phyloP scores from a whole-genome alignment of 2,797 vertebrate species.

The Acrocephalus scirpaceus region DNA sequence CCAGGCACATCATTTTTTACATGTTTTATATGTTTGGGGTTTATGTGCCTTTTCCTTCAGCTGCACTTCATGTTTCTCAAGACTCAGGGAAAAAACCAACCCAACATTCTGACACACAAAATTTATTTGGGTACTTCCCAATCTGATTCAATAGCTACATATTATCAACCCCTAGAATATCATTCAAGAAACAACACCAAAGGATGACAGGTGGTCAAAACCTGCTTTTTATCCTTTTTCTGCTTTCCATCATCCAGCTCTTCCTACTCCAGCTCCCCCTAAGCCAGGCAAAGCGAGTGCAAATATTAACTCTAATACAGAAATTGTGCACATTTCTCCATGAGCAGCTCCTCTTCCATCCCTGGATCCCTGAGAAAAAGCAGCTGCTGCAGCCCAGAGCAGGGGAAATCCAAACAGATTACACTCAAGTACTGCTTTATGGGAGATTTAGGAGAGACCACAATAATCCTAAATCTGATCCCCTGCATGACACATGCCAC shows the following conservation, averaged over 20 bases:
- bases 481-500: not conserved
- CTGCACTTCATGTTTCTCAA: not conserved
- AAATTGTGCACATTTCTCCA: not conserved
- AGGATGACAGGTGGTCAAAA: not conserved
- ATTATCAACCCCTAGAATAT: not conserved
- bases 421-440: not conserved
- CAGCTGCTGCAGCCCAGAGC: conserved; percentile 15
- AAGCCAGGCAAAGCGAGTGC: not conserved
- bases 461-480: not conserved
- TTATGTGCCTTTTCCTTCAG: not conserved
- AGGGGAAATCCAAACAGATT: conserved; percentile 25
- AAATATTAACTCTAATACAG: not conserved
- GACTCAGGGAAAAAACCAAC: not conserved
- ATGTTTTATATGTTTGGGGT: not conserved
- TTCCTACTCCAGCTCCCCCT: not conserved
- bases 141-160: not conserved
- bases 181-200: not conserved
- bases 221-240: not conserved
- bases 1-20: not conserved
- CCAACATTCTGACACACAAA: not conserved
- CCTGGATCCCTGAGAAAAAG: not conserved
- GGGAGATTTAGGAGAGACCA: not conserved
- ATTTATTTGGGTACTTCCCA: not conserved
- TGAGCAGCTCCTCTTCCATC: not conserved
- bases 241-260: not conserved